Base-by-base conservation (phyloP, 1,140 invertebrate genomes). In the Drosophila mayri region DNA sequence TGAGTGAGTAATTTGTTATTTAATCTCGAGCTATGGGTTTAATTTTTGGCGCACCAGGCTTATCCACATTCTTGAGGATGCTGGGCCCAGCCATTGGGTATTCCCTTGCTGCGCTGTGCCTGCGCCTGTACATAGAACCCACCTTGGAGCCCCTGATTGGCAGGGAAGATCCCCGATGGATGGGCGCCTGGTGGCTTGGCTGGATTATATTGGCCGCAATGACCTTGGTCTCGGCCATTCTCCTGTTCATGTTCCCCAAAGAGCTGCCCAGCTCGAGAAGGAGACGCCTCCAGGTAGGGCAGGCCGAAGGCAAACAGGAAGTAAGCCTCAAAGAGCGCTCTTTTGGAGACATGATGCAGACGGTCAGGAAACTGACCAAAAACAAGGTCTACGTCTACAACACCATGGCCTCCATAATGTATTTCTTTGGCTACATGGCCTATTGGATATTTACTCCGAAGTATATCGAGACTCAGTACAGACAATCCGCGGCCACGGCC, bases 111-210 rank as follows among this genome's bases (percentile, higher is more conserved):
- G 96, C 96, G 0, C 93, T 95, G 30, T 95, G 95, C 46, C 90
- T 96, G 1, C 95, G 95, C 65, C 90, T 95, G 32, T 96, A 96
- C 76, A 95, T 96, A 35, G 95, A 95, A 30, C 95, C 96, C 3
- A 93, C 93, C 1, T 80, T 96, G 46, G 95, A 94, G 7, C 96
- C 96, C 2, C 94, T 94, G 0, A 96, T 96, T 25, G 93, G 92
- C 9, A 94, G 93, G 11, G 93, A 94, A 66, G 96, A 97, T 93
- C 95, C 96, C 2, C 93, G 95, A 70, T 97, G 96, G 96, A 74
- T 96, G 22, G 96, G 96, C 4, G 96, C 96, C n/a, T 97, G 96
- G 96, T 97, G 96, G 96, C 70, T 96, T n/a, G 97, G 97, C 25
- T 97, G 94, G 96, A 94, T 96, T 25, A 93, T 96, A n/a, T 91